These are phyloP conservation scores for Anastatus disparis DNA, from an alignment of 1,140 invertebrate genomes.

Conservation along the genomic window DNA sequence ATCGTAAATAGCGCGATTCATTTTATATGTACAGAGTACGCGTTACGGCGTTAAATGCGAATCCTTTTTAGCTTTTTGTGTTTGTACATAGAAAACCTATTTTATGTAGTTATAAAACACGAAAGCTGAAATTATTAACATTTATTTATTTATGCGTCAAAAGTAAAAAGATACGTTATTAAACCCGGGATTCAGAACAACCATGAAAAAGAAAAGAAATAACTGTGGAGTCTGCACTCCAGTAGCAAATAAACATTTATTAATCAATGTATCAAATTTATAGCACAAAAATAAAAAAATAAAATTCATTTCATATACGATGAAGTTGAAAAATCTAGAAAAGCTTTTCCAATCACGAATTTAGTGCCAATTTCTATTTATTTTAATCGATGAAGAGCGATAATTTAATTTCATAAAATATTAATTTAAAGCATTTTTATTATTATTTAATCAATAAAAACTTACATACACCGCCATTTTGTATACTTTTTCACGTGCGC, in stretches of 20 bases:
- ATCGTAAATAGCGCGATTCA: slow-evolving; percentile 19
- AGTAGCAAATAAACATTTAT: neutral
- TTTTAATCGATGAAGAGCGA: neutral
- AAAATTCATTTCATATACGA: neutral
- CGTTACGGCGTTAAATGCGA: too few relatives aligned
- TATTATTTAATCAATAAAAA: slow-evolving; percentile 32
- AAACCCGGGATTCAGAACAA: neutral
- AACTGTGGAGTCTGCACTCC: neutral
- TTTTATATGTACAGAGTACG: slow-evolving; percentile 33
- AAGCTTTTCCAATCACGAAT: slow-evolving; percentile 24
- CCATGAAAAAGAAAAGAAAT: neutral
- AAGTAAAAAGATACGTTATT: slow-evolving; percentile 15
- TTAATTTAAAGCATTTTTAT: slow-evolving; percentile 29
- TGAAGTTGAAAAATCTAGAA: neutral
- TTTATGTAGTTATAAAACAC: slow-evolving; percentile 29
- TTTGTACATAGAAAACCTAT: slow-evolving; percentile 36
- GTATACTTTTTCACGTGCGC: slow-evolving; percentile 19
- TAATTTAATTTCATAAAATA: slow-evolving; percentile 5
- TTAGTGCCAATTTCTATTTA: slow-evolving; percentile 37
- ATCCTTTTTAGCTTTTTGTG: slow-evolving; percentile 34
- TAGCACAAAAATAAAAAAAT: slow-evolving; percentile 21
- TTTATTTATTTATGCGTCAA: slow-evolving; percentile 31
- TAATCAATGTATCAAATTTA: slow-evolving; percentile 1
- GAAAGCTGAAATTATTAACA: slow-evolving; percentile 17
- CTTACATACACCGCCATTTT: neutral